Base-by-base conservation (phyloP, 2,113 vertebrate species). In the Ameiurus melas region DNA sequence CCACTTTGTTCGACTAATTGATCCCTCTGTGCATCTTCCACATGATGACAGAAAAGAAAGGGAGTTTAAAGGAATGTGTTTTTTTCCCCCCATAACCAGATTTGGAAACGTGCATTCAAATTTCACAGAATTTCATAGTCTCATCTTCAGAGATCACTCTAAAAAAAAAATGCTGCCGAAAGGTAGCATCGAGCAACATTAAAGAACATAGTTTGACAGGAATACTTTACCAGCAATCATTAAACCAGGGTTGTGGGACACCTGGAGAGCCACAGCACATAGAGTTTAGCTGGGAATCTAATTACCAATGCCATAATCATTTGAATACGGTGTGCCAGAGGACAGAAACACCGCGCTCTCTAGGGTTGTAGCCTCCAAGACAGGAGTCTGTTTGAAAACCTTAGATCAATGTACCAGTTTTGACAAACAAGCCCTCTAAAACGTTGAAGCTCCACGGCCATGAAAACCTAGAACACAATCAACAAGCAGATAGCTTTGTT, bases 11-110 rank as follows among this genome's bases (percentile, higher is more conserved):
- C 77, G n/a, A 81, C 89, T 93, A 93, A 93, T 93, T 93, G 92
- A 93, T 93, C 92, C 92, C 92, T 85, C 68, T 85, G 91, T 80
- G 92, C 75, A 91, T 91, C 60, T 86, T 82, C 75, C 57, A 39
- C 47, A 78, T 86, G 81, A 86, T 73, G 78, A 64, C 83, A 22
- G 62, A 57, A 81, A 89, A 85, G 85, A 86, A 83, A 87, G 58
- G 25, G 58, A n/a, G 64, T 57, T 89, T 75, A 87, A 83, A 79
- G 33, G 47, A 82, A 66, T 27, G 43, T 25, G 33, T 58, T 30
- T 0, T 10, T n/a, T 71, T 60, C 4, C 39, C 36, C 19, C 51
- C 14, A 2, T 7, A 51, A 84, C 43, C 43, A 30, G 16, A 75
- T 43, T 47, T 17, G n/a, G 30, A 80, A 60, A 58, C 33, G 22